These are phyloP conservation scores for Tapirus indicus DNA, from an alignment of 2,797 vertebrate species.

Conservation along the genomic window DNA sequence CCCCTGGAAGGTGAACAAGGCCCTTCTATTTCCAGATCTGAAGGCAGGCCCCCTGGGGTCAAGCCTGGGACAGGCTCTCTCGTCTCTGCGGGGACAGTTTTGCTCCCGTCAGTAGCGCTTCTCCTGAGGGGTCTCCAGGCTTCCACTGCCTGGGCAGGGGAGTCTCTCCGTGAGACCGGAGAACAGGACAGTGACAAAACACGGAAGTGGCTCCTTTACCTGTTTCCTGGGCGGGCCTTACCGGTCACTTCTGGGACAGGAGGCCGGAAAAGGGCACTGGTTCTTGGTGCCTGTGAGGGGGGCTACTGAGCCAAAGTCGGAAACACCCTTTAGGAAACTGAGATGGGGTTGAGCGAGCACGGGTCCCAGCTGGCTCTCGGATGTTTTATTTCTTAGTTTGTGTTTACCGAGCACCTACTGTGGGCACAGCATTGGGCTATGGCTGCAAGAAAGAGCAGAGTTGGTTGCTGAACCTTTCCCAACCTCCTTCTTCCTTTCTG, in stretches of 20 bases:
- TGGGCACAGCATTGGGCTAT: neutral
- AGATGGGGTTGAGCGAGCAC: neutral
- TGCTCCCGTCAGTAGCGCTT: neutral
- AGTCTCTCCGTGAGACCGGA: neutral
- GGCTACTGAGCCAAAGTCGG: no score
- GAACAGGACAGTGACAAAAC: neutral
- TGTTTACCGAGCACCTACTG: neutral
- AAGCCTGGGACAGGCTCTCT: neutral
- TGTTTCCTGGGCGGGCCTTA: neutral
- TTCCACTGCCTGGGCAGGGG: neutral
- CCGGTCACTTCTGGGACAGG: neutral
- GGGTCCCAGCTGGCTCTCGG: neutral
- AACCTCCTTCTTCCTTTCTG: neutral
- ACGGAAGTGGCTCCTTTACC: neutral
- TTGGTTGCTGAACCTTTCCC: neutral
- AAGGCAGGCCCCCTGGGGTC: neutral
- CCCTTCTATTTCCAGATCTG: neutral
- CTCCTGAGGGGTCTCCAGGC: neutral
- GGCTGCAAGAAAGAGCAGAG: neutral
- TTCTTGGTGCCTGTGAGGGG: neutral
- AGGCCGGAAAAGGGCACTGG: neutral
- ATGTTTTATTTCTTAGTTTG: neutral
- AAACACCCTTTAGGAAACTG: neutral
- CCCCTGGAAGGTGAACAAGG: neutral
- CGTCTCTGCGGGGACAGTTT: neutral